phyloP scores from a whole-genome alignment of 2,797 vertebrate genomes.

The Brachymystax lenok region DNA sequence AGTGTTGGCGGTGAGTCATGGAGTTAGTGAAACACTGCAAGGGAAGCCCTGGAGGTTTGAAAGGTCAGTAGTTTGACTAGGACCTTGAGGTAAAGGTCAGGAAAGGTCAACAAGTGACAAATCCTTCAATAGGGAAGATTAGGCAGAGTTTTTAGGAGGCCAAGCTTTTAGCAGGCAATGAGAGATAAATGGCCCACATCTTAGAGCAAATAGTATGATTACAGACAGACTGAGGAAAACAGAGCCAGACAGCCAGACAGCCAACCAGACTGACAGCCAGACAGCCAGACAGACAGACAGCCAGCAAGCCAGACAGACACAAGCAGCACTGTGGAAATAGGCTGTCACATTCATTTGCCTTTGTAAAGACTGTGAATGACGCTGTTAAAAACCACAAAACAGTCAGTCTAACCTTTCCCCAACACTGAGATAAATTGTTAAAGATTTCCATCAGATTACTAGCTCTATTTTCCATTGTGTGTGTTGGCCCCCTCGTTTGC shows the following conservation, averaged over 20 bases:
- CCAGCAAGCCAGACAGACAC: constrained; percentile 10
- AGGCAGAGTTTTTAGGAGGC: not conserved
- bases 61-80: constrained; percentile 35
- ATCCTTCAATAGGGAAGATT: not conserved
- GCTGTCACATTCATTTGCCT: not conserved
- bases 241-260: not conserved
- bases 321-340: constrained; percentile 13
- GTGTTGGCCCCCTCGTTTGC: constrained; percentile 38
- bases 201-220: not conserved
- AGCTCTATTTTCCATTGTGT: constrained; percentile 60
- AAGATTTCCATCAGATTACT: constrained; percentile 59
- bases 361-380: constrained; percentile 19
- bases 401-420: constrained; percentile 53
- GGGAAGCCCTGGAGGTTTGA: constrained; percentile 11
- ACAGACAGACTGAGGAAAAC: not conserved
- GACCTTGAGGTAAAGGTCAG: constrained; percentile 20
- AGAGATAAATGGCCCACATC: not conserved
- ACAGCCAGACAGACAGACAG: not conserved
- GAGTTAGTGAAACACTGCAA: not conserved
- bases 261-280: not conserved
- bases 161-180: not conserved
- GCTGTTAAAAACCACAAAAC: constrained; percentile 35
- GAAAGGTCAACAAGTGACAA: not conserved
- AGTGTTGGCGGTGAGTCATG: not conserved
- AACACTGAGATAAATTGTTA: constrained; percentile 57